phyloP scores from a whole-genome alignment of 2,113 vertebrate genomes.

The Arizona elegans region DNA sequence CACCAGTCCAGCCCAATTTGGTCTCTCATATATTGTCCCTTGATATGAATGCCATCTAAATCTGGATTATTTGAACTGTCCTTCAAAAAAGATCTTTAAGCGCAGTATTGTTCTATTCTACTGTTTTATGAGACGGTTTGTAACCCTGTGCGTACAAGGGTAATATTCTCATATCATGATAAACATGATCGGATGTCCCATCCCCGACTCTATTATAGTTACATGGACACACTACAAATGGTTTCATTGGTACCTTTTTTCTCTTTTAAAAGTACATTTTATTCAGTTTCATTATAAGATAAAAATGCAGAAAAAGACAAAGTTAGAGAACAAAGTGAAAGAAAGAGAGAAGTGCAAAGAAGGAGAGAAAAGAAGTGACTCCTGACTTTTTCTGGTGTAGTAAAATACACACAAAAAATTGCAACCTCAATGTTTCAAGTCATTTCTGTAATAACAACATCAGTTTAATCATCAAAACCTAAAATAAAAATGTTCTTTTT shows the following conservation, averaged over 20 bases:
- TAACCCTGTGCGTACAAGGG: not conserved
- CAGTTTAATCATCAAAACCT: not conserved
- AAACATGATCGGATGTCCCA: not conserved
- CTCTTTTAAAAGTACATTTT: not conserved
- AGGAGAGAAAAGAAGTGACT: not conserved
- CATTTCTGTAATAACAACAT: not conserved
- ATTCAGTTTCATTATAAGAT: not conserved
- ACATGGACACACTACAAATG: not conserved
- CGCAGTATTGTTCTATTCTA: not conserved
- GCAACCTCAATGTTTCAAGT: not conserved
- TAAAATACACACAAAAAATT: not conserved
- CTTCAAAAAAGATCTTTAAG: not conserved
- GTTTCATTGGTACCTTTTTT: too few relatives aligned
- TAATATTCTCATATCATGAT: not conserved
- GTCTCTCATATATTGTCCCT: not conserved
- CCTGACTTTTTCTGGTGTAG: not conserved
- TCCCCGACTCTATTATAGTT: not conserved
- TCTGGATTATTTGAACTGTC: not conserved
- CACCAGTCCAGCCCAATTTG: not conserved
- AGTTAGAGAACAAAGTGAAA: not conserved
- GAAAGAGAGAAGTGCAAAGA: not conserved
- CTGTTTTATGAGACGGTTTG: not conserved
- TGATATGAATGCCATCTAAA: too few relatives aligned
- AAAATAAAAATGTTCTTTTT: not conserved
- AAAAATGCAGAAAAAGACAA: not conserved